Percentiles rank a stretch among this genome's conserved stretches.
phyloP scores from a whole-genome alignment of 1,140 invertebrate species.

The Meteorus sp. region DNA sequence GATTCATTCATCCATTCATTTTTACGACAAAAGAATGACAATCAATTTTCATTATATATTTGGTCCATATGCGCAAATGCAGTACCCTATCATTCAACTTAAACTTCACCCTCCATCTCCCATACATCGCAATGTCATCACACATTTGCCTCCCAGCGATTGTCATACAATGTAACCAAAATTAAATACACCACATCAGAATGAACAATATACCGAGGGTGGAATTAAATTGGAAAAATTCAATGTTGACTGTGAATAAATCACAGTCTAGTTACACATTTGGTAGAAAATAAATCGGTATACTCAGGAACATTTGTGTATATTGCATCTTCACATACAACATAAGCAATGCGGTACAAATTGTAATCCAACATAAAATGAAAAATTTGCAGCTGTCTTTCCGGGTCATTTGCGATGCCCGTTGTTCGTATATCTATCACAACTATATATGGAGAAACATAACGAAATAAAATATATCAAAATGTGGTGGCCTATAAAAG shows the following conservation, averaged over 20 bases:
- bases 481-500: too few relatives aligned
- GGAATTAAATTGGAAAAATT: slow-evolving; percentile 2
- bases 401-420: slow-evolving; percentile 40
- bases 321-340: too few relatives aligned
- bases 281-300: neutral
- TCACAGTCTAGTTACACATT: neutral
- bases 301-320: neutral
- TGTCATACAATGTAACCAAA: slow-evolving; percentile 5
- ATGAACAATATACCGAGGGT: slow-evolving; percentile 2
- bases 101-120: too few relatives aligned
- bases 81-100: slow-evolving; percentile 8
- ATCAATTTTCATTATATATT: neutral
- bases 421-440: too few relatives aligned
- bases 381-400: slow-evolving; percentile 40
- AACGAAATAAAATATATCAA: too few relatives aligned
- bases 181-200: slow-evolving; percentile 12
- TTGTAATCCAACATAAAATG: neutral
- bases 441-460: too few relatives aligned
- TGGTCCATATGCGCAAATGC: neutral
- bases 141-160: slow-evolving; percentile 11
- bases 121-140: slow-evolving; percentile 9
- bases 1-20: too few relatives aligned
- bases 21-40: too few relatives aligned
- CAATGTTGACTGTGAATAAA: neutral
- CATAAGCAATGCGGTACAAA: too few relatives aligned